Percentiles rank a stretch among this genome's conserved stretches.
Conservation (phyloP, 2,797 vertebrate genomes). For the Pangasius mekongensis region DNA sequence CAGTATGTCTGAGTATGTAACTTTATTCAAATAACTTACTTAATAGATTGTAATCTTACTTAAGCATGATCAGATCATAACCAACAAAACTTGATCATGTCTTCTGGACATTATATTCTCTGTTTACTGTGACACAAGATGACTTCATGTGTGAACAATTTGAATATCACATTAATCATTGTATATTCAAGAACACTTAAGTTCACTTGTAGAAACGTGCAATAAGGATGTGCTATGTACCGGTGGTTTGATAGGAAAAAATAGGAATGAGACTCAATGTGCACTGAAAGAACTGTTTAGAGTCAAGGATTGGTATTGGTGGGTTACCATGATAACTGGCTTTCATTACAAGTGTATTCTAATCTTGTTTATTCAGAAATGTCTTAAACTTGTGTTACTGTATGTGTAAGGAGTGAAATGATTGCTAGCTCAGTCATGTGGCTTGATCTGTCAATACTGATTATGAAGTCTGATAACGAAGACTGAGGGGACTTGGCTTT, state of each 20-base stretch:
- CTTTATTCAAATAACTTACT: constrained; percentile 51
- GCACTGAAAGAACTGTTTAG: constrained; percentile 36
- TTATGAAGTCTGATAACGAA: constrained; percentile 39
- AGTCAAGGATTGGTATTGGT: constrained; percentile 33
- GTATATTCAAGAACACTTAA: constrained; percentile 49
- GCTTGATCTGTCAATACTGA: constrained; percentile 28
- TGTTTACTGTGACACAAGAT: constrained; percentile 58
- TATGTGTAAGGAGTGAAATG: constrained; percentile 36
- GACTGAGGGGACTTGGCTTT: constrained; percentile 41
- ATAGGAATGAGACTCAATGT: constrained; percentile 16
- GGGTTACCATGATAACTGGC: constrained; percentile 38
- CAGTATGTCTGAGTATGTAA: constrained; percentile 38
- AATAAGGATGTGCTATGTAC: constrained; percentile 52
- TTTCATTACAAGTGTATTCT: constrained; percentile 50
- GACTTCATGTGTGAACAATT: constrained; percentile 56
- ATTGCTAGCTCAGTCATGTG: constrained; percentile 34
- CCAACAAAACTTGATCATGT: constrained; percentile 47
- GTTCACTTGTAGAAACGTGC: constrained; percentile 54
- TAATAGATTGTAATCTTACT: constrained; percentile 50
- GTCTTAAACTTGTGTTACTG: constrained; percentile 45
- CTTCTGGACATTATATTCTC: constrained; percentile 53
- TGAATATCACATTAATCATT: constrained; percentile 54
- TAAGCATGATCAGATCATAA: constrained; percentile 55
- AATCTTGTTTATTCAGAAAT: constrained; percentile 46
- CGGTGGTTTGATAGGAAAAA: constrained; percentile 17